phyloP scores from a whole-genome alignment of 1,140 invertebrate species.

The Papilio xuthus region DNA sequence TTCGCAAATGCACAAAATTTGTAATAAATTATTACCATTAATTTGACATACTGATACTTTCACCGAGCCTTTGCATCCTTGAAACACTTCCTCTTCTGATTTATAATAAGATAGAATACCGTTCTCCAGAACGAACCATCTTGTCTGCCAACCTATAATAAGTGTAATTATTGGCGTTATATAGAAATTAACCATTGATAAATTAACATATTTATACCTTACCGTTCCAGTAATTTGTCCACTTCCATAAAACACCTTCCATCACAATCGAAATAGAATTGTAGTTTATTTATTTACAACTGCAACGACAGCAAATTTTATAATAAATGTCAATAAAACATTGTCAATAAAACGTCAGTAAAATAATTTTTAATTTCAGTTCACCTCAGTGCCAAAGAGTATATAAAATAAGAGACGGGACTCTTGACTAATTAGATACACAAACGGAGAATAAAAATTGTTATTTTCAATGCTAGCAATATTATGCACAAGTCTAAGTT shows the following conservation, averaged over 20 bases:
- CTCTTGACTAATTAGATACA: too few relatives aligned
- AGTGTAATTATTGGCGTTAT: constrained; percentile 29
- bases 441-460: too few relatives aligned
- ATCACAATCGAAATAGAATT: constrained; percentile 41
- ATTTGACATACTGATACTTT: constrained; percentile 93
- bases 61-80: constrained; percentile 92
- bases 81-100: constrained; percentile 90
- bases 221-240: constrained; percentile 93
- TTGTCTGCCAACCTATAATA: constrained; percentile 90
- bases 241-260: constrained; percentile 91
- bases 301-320: constrained; percentile 42
- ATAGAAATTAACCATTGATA: not conserved
- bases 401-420: too few relatives aligned
- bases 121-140: constrained; percentile 92
- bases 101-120: constrained; percentile 92
- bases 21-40: constrained; percentile 81
- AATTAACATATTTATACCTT: constrained; percentile 73
- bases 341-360: too few relatives aligned
- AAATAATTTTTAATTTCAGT: not conserved
- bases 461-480: too few relatives aligned
- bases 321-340: constrained; percentile 38
- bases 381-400: too few relatives aligned
- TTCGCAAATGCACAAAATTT: constrained; percentile 22
- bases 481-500: too few relatives aligned
- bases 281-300: constrained; percentile 43